A percentile compares a stretch with the other conserved stretches of the same genome.
phyloP scores from a whole-genome alignment of 1,140 invertebrate genomes.

The Macrostomum lignano region DNA sequence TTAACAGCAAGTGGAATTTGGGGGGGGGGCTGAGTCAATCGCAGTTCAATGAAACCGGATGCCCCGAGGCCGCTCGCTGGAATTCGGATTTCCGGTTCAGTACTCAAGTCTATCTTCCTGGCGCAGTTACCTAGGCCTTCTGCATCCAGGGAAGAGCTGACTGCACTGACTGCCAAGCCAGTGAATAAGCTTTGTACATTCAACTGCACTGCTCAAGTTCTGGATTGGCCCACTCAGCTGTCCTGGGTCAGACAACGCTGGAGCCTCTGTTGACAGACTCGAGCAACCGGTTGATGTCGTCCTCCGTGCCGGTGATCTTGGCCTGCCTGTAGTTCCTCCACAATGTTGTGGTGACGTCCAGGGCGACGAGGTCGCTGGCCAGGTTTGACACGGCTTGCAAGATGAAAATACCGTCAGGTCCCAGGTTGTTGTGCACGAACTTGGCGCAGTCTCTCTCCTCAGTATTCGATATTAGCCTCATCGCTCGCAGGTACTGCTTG shows the following conservation, averaged over 20 bases:
- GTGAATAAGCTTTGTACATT: too few species aligned
- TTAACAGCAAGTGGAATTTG: too few species aligned
- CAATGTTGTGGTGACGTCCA: constrained; percentile 7
- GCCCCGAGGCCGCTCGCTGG: too few species aligned
- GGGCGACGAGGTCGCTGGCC: constrained; percentile 10
- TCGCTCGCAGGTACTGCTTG: constrained; percentile 4
- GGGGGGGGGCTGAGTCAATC: too few species aligned
- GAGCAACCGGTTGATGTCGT: constrained; percentile 4
- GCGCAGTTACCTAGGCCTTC: too few species aligned
- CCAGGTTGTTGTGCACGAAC: constrained; percentile 6
- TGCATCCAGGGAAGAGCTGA: too few species aligned
- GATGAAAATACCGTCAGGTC: constrained; percentile 10
- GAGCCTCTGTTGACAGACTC: constrained; percentile 4
- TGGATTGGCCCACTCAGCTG: too few species aligned
- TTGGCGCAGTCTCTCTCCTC: constrained; percentile 7
- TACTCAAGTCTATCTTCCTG: too few species aligned
- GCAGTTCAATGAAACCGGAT: too few species aligned
- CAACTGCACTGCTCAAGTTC: too few species aligned
- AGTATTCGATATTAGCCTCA: constrained; percentile 9
- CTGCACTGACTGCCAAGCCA: too few species aligned
- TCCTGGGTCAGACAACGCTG: constrained; percentile 4
- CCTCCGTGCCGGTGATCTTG: constrained; percentile 6
- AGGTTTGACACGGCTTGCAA: constrained; percentile 9
- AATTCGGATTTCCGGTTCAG: too few species aligned
- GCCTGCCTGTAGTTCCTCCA: constrained; percentile 6